phyloP scores from a whole-genome alignment of 2,888 invertebrate species.

The Sesia bembeciformis region DNA sequence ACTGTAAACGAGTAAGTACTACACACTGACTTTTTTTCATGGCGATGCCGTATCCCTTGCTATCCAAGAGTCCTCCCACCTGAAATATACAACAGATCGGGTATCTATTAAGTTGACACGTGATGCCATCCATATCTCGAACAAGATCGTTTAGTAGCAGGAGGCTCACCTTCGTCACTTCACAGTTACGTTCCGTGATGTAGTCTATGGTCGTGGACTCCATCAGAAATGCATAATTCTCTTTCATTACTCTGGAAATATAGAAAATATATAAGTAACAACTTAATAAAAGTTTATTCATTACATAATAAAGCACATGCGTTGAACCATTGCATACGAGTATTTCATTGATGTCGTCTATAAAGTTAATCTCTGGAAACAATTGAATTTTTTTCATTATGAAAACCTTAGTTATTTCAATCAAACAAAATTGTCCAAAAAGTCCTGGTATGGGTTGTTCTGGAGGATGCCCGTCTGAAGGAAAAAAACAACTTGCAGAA shows the following conservation, averaged over 20 bases:
- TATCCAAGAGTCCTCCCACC: conserved; percentile 83
- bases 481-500: too few relatives aligned
- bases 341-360: neutral
- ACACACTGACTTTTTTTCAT: conserved; percentile 81
- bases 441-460: too few relatives aligned
- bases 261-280: neutral
- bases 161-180: conserved; percentile 74
- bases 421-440: too few relatives aligned
- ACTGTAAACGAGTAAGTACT: too few relatives aligned
- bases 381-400: too few relatives aligned
- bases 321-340: neutral
- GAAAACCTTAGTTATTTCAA: too few relatives aligned
- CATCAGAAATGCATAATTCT: conserved; percentile 88
- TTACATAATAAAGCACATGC: neutral
- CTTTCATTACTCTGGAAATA: conserved; percentile 14
- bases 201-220: conserved; percentile 94
- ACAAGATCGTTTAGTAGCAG: too few relatives aligned
- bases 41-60: conserved; percentile 91
- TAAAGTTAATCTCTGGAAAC: too few relatives aligned
- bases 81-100: conserved; percentile 23
- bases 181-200: conserved; percentile 82
- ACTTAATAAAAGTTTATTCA: conserved; percentile 3
- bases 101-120: too few relatives aligned
- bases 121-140: too few relatives aligned
- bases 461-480: too few relatives aligned